Conservation (phyloP, 2,888 invertebrate genomes). For the Allolobophora icterica region DNA sequence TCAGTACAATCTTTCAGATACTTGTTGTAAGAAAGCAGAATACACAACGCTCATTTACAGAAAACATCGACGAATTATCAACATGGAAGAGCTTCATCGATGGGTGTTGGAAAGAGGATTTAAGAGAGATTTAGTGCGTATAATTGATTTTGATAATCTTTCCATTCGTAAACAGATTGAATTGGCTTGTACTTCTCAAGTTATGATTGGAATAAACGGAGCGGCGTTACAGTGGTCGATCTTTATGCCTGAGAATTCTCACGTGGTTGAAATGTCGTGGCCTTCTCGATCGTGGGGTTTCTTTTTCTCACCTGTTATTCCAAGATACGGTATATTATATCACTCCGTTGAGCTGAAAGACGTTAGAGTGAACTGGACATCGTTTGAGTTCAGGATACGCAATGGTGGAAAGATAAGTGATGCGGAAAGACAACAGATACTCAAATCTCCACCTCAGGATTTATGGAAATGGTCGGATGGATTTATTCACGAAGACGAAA, state of each 20-base stretch:
- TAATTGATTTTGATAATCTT: constrained; percentile 10
- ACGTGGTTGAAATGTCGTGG: constrained; percentile 38
- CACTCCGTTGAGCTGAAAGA: neutral
- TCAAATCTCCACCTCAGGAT: constrained; percentile 18
- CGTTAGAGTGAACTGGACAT: constrained; percentile 32
- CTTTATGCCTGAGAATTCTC: constrained; percentile 32
- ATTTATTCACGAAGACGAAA: neutral
- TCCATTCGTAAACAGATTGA: constrained; percentile 30
- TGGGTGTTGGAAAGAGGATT: constrained; percentile 24
- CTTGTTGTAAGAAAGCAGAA: neutral
- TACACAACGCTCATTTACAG: constrained; percentile 25
- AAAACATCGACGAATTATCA: constrained; percentile 19
- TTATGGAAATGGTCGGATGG: constrained; percentile 36
- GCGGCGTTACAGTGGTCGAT: constrained; percentile 40
- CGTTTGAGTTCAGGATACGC: constrained; percentile 26
- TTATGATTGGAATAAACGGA: constrained; percentile 35
- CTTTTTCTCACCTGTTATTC: neutral
- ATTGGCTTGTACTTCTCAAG: constrained; percentile 25
- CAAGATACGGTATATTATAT: constrained; percentile 9
- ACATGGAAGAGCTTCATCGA: constrained; percentile 26
- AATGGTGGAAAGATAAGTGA: neutral
- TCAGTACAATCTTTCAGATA: neutral
- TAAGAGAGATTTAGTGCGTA: neutral
- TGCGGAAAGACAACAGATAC: constrained; percentile 11
- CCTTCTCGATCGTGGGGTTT: constrained; percentile 32